These are phyloP conservation scores for Hydropsyche betteni DNA, from an alignment of 2,888 invertebrate species.

Conservation along the genomic window DNA sequence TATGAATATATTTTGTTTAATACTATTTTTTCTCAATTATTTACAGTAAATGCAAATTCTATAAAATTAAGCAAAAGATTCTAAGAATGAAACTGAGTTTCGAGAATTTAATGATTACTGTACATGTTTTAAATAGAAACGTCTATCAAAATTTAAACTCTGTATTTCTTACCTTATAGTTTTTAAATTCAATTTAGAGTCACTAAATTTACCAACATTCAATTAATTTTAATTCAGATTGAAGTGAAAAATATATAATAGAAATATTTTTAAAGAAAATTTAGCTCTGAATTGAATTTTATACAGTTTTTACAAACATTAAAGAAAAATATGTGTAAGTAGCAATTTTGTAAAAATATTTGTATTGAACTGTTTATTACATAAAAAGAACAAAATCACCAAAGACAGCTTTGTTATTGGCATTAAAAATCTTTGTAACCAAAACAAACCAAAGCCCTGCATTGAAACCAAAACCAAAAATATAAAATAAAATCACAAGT, in stretches of 20 bases:
- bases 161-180: constrained; percentile 52
- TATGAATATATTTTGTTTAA: too few relatives aligned
- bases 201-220: neutral
- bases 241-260: too few relatives aligned
- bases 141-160: constrained; percentile 47
- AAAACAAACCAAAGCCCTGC: constrained; percentile 40
- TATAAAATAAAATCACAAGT: neutral
- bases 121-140: constrained; percentile 46
- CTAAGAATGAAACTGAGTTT: constrained; percentile 21
- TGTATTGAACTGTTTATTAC: constrained; percentile 22
- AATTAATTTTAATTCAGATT: too few relatives aligned
- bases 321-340: constrained; percentile 27
- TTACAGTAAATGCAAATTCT: neutral
- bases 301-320: neutral
- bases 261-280: too few relatives aligned
- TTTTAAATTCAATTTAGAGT: constrained; percentile 52
- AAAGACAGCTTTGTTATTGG: constrained; percentile 22
- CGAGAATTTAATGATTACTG: too few relatives aligned
- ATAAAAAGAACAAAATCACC: constrained; percentile 14
- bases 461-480: constrained; percentile 39
- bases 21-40: neutral
- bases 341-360: constrained; percentile 46
- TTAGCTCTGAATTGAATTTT: too few relatives aligned
- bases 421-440: constrained; percentile 29
- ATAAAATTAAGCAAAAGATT: neutral